Evolutionary conservation across 2,113 vertebrate species (phyloP), one percentile per base, ranked within the genome.

Genomic region (Menidia beryllina): DNA sequence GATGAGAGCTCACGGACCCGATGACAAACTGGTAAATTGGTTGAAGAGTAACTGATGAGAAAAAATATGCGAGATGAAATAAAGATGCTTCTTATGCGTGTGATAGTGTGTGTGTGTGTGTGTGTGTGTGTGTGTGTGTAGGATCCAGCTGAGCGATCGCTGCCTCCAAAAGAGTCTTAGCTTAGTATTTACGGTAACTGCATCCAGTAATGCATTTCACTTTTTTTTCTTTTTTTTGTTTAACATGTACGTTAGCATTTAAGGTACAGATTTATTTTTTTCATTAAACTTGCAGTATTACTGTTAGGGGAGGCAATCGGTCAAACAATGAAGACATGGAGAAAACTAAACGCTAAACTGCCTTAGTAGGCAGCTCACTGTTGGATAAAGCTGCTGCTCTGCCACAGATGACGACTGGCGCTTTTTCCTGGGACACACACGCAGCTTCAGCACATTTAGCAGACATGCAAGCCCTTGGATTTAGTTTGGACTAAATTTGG

Each of bases 401-500:
- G 34, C 51, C 69, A 62, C 17, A 43, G 56, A 34, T 56, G 19
- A 49, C 57, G 27, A 76, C 76, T 81, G 78, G 69, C 79, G 81
- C 73, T 78, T 25, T 72, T 61, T 63, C 34, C 49, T 43, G 54
- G 69, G n/a, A n/a, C n/a, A 52, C 53, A 62, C 52, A 41, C 25
- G 68, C 61, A 50, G 45, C 64, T 39, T 68, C 8, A 4, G 55
- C 39, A 19, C 10, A 53, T 60, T 51, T 45, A 6, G n/a, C 41
- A 45, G 17, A 49, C 50, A 38, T 13, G 20, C 30, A 45, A 20
- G 21, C 43, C 53, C 54, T 26, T 1, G 23, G 51, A 57, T 55
- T 54, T 30, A 63, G 17, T 53, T 66, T 74, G 77, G 72, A 83
- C 73, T 54, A 25, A 63, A 14, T 53, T 66, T 74, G 77, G 72